Evolutionary conservation across 2,888 invertebrate species (phyloP).

Genomic region (Cylindroiulus punctatus): DNA sequence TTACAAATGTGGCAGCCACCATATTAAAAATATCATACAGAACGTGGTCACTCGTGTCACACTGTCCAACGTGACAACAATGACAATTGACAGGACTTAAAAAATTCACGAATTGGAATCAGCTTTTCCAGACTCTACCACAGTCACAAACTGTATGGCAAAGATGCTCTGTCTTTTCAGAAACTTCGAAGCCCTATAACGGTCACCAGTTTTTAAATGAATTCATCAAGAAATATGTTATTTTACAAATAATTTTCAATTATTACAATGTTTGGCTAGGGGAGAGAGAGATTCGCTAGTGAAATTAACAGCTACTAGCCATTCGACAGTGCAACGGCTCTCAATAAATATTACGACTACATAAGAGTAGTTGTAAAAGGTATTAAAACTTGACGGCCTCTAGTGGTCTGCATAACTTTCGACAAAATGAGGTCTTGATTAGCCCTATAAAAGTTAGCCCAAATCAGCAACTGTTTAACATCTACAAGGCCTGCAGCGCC

Average conservation of each 20-base stretch:
- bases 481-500: background rate
- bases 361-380: background rate
- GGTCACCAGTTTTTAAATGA: too few relatives aligned
- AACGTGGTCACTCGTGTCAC: background rate
- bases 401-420: background rate
- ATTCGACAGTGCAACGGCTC: background rate
- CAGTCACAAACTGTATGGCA: background rate
- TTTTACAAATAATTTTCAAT: background rate
- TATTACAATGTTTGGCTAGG: background rate
- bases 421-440: slow-evolving; percentile 27
- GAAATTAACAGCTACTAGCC: background rate
- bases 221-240: background rate
- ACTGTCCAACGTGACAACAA: background rate
- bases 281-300: background rate
- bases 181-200: background rate
- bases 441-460: background rate
- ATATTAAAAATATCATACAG: background rate
- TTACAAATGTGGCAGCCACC: background rate
- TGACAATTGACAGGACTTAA: background rate
- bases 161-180: background rate
- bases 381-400: background rate
- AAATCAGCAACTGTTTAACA: background rate
- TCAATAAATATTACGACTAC: background rate
- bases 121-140: background rate
- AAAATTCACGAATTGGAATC: background rate